These are phyloP conservation scores for Cydia strobilella DNA, from an alignment of 1,140 invertebrate genomes.

Conservation along the genomic window DNA sequence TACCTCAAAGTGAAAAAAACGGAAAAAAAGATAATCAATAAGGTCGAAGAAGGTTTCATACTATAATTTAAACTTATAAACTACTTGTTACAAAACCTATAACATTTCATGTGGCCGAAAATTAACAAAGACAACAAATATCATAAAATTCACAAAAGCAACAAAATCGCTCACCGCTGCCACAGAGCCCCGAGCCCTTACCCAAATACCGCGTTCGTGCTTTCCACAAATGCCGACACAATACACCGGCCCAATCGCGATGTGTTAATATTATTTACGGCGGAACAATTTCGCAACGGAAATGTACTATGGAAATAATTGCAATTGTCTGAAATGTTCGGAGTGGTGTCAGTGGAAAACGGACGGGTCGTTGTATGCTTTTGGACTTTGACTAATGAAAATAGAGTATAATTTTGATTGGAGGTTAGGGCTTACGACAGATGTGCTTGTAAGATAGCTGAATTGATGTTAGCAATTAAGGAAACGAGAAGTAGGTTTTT, in stretches of 20 bases:
- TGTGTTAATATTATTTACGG: slow-evolving; percentile 78
- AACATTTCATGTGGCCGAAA: no score
- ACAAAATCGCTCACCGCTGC: slow-evolving; percentile 34
- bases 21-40: no score
- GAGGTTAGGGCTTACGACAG: background rate
- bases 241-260: slow-evolving; percentile 54
- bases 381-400: background rate
- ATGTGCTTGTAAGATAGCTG: slow-evolving; percentile 9
- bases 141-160: background rate
- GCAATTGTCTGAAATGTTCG: slow-evolving; percentile 5
- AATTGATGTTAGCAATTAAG: background rate
- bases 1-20: no score
- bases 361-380: background rate
- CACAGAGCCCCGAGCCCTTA: slow-evolving; percentile 40
- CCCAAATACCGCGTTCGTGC: slow-evolving; percentile 71
- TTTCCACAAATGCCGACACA: slow-evolving; percentile 67
- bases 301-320: slow-evolving; percentile 31
- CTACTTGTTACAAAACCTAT: no score
- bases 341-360: slow-evolving; percentile 34
- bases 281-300: slow-evolving; percentile 48
- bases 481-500: background rate
- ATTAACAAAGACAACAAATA: background rate
- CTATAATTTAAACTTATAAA: no score
- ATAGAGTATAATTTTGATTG: background rate
- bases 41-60: no score